Conservation (phyloP, 1,140 invertebrate genomes). For the Drosophila seguyi region DNA sequence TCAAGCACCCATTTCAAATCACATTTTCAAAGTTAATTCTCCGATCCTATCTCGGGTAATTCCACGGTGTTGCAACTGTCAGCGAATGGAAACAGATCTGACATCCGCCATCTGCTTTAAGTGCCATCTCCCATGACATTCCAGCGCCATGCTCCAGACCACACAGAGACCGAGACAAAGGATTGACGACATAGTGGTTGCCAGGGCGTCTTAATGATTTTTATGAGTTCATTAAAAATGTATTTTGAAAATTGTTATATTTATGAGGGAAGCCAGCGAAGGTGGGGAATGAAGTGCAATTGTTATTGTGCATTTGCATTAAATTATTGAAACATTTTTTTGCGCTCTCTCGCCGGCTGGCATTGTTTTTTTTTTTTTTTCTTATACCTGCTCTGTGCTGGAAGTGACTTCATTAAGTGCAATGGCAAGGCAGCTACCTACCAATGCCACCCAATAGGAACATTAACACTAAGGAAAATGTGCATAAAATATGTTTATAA, state of each 20-base stretch:
- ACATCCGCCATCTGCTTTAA: conserved; percentile 24
- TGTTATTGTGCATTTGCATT: conserved; percentile 53
- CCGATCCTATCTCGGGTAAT: conserved; percentile 37
- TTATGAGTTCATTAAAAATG: conserved; percentile 54
- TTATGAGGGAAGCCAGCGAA: conserved; percentile 40
- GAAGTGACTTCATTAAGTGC: conserved; percentile 44
- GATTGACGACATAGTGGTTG: conserved; percentile 24
- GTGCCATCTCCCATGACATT: conserved; percentile 33
- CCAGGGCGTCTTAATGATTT: conserved; percentile 37
- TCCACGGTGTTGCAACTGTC: conserved; percentile 36
- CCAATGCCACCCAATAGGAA: conserved; percentile 5
- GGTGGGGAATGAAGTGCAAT: conserved; percentile 6
- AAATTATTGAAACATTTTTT: conserved; percentile 51
- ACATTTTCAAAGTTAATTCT: conserved; percentile 33
- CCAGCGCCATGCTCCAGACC: conserved; percentile 15
- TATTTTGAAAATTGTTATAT: conserved; percentile 53
- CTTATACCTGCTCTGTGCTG: background rate
- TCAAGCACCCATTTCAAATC: conserved; percentile 19
- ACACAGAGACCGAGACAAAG: conserved; percentile 40
- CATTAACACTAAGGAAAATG: background rate
- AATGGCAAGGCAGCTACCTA: conserved; percentile 24
- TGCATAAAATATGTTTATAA: background rate
- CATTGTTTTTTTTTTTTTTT: conserved; percentile 29
- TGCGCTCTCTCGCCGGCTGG: conserved; percentile 22
- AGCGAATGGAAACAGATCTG: conserved; percentile 24